These are phyloP conservation scores for Huso huso DNA, from an alignment of 2,797 vertebrate genomes.

Conservation along the genomic window DNA sequence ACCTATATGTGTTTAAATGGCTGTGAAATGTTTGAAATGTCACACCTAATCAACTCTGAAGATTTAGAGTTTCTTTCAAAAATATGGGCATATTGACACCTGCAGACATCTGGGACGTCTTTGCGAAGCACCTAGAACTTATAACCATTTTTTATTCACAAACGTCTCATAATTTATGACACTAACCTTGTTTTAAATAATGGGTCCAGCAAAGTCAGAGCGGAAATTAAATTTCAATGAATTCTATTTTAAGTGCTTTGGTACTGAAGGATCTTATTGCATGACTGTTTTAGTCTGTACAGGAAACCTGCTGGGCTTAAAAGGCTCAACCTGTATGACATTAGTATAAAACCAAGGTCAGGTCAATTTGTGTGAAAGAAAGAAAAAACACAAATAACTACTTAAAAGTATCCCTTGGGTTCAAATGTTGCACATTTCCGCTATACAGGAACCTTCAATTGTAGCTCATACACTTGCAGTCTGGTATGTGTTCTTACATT, in stretches of 20 bases:
- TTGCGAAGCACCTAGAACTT: neutral
- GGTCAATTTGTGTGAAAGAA: slow-evolving; percentile 29
- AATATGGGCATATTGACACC: neutral
- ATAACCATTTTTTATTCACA: neutral
- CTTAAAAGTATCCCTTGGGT: no score
- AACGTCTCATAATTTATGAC: neutral
- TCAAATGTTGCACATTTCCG: no score
- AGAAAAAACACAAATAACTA: neutral
- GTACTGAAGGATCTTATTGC: neutral
- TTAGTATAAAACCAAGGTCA: slow-evolving; percentile 52
- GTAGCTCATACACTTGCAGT: no score
- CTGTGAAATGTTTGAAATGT: slow-evolving; percentile 5
- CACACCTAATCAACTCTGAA: slow-evolving; percentile 1
- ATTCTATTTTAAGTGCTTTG: neutral
- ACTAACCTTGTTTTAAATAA: neutral
- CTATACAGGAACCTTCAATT: no score
- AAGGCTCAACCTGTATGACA: slow-evolving; percentile 55
- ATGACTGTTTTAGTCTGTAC: neutral
- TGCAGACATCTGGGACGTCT: neutral
- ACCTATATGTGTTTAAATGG: neutral
- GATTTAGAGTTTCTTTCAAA: neutral
- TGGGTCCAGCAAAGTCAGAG: neutral
- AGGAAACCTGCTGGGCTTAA: slow-evolving; percentile 37
- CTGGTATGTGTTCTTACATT: no score
- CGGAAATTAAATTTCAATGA: neutral